Conservation (phyloP, 2,797 vertebrate genomes). For the Poecile montanus region DNA sequence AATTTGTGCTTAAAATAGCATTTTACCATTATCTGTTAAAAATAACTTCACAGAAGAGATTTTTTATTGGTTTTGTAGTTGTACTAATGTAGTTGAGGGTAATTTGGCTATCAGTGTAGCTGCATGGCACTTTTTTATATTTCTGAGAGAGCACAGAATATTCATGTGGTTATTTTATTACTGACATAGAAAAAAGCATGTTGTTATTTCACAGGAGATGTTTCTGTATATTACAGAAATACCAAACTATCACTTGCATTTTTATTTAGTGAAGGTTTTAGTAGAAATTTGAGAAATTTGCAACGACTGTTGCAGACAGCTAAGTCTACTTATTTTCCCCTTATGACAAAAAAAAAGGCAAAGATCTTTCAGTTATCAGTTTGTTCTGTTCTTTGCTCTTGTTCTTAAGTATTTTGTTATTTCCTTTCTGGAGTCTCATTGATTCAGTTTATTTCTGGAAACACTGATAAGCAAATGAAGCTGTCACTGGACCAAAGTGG, state of each 20-base stretch:
- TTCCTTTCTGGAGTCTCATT: background rate
- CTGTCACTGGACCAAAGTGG: background rate
- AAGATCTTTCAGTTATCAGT: background rate
- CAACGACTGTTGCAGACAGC: background rate
- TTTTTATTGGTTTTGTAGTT: background rate
- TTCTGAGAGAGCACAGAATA: background rate
- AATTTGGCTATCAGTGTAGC: background rate
- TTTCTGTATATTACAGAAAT: background rate
- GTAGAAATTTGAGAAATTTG: rapidly evolving
- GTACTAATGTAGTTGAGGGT: background rate
- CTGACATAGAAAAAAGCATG: background rate
- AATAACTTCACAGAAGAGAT: background rate
- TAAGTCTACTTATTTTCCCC: background rate
- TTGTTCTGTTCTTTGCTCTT: background rate
- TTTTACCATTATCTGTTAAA: background rate
- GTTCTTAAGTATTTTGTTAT: background rate
- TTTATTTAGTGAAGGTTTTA: background rate
- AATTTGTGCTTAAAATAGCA: background rate
- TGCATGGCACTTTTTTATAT: rapidly evolving
- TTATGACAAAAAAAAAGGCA: background rate
- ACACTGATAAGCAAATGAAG: background rate
- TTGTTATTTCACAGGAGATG: background rate
- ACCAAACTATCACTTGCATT: background rate
- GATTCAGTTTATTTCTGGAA: background rate
- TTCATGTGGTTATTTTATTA: background rate